Conservation (phyloP, 2,888 invertebrate species). For the Molanna angustata region DNA sequence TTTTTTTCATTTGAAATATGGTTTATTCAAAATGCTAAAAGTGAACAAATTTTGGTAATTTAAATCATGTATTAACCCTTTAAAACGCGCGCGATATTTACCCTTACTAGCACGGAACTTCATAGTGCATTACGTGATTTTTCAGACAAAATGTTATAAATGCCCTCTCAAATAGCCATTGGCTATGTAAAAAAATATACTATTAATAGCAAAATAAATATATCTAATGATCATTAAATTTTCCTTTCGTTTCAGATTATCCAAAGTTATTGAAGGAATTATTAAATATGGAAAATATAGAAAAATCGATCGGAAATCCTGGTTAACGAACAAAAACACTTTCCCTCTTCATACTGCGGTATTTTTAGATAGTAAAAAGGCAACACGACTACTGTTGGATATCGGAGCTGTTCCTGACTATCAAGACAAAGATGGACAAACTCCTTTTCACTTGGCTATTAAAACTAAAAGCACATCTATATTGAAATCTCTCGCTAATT, state of each 20-base stretch:
- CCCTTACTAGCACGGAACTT: no score
- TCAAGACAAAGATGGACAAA: conserved; percentile 47
- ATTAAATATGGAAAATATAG: conserved; percentile 13
- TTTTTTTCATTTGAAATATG: no score
- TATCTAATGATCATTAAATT: background rate
- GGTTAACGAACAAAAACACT: conserved; percentile 36
- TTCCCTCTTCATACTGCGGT: conserved; percentile 57
- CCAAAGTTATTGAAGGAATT: conserved; percentile 14
- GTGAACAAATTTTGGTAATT: no score
- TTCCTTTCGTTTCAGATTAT: conserved; percentile 11
- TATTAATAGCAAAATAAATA: no score
- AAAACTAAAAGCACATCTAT: conserved; percentile 45
- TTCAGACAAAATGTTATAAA: no score
- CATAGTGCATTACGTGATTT: no score
- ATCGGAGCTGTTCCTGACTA: conserved; percentile 46
- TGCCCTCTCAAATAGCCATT: no score
- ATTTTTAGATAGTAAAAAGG: conserved; percentile 45
- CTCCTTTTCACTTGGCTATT: conserved; percentile 54
- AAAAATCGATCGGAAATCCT: conserved; percentile 38
- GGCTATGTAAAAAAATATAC: no score
- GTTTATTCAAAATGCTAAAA: no score
- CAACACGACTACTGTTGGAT: conserved; percentile 45
- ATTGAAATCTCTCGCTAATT: conserved; percentile 41
- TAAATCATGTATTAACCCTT: no score
- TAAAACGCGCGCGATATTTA: no score